Base-by-base conservation (phyloP, 2,888 invertebrate genomes). In the Lithophane leautieri region DNA sequence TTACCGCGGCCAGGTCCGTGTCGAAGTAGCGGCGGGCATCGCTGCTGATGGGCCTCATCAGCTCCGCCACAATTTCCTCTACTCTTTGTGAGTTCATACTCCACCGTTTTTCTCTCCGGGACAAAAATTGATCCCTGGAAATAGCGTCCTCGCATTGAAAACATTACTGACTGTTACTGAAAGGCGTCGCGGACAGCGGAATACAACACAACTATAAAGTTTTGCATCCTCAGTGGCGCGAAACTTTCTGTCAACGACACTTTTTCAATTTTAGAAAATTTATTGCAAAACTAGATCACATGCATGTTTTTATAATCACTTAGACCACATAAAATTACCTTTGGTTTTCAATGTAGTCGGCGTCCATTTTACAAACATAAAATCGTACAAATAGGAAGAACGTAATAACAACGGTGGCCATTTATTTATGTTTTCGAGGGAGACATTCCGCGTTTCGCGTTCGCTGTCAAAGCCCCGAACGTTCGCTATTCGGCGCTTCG, bases 401-500 rank as follows among this genome's bases (percentile, higher is more conserved):
- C 95, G 95, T 95, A 95, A 95, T 90, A 93, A 92, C 90, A 94
- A 96, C 93, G 95, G 96, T 96, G 96, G 94, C 96, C 96, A 96
- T 96, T 96, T 96, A 96, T 96, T 96, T 95, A 94, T 90, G 94
- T 95, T 96, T 96, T 95, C 78, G 86, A 86, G 87, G 90, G 94
- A 94, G 92, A 95, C 93, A 94, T 94, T 94, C 90, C 90, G 90
- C 42, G 54, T 93, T 94, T 89, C 90, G 90, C 12, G 25, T n/a
- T 93, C 90, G 93, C 91, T 93, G 93, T 94, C 94, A 93, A 88
- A 89, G 82, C 78, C 58, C 79, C 88, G 81, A 82, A 82, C 82
- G 85, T 84, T 92, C 90, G 91, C 70, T 82, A 90, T 90, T 93
- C 92, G 93, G 80, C 73, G 75, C 75, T 87, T 86, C 86, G 76